Conservation (phyloP, 2,113 vertebrate genomes). For the Hypocryptadius cinnamomeus region DNA sequence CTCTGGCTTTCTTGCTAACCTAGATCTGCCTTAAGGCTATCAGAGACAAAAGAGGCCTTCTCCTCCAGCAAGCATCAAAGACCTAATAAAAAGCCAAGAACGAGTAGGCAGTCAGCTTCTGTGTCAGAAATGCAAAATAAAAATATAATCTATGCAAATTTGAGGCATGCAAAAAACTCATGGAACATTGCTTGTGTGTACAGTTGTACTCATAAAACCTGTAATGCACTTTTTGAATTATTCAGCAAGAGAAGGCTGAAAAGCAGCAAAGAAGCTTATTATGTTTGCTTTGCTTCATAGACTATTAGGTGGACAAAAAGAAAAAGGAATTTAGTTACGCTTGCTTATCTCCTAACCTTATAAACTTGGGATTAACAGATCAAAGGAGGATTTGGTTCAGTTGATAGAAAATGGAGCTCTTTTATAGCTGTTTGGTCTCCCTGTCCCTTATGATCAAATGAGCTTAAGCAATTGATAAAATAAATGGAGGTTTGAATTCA, state of each 20-base stretch:
- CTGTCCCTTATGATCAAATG: conserved; percentile 72
- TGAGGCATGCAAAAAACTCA: conserved; percentile 52
- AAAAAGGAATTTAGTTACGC: conserved; percentile 90
- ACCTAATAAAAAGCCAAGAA: conserved; percentile 74
- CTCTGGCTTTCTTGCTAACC: conserved; percentile 72
- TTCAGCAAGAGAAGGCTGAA: conserved; percentile 37
- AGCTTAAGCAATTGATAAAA: conserved; percentile 69
- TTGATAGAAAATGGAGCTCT: conserved; percentile 87
- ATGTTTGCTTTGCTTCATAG: conserved; percentile 78
- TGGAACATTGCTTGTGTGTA: conserved; percentile 48
- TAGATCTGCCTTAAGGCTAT: conserved; percentile 80
- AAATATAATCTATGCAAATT: conserved; percentile 78
- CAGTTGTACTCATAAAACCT: conserved; percentile 49
- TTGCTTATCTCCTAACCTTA: conserved; percentile 96
- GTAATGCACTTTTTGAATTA: conserved; percentile 54
- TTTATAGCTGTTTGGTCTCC: conserved; percentile 71
- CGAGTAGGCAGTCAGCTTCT: conserved; percentile 60
- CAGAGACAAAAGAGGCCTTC: conserved; percentile 81
- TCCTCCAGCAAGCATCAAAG: conserved; percentile 83
- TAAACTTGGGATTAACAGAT: conserved; percentile 97
- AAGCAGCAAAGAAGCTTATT: conserved; percentile 77
- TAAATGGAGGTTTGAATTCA: conserved; percentile 56
- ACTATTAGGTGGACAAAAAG: conserved; percentile 84
- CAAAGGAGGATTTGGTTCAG: conserved; percentile 92
- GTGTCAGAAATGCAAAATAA: conserved; percentile 78